A percentile compares a stretch with the other conserved stretches of the same genome.
Evolutionary conservation across 2,113 vertebrate genomes (phyloP).

Genomic region (Saguinus imperator): DNA sequence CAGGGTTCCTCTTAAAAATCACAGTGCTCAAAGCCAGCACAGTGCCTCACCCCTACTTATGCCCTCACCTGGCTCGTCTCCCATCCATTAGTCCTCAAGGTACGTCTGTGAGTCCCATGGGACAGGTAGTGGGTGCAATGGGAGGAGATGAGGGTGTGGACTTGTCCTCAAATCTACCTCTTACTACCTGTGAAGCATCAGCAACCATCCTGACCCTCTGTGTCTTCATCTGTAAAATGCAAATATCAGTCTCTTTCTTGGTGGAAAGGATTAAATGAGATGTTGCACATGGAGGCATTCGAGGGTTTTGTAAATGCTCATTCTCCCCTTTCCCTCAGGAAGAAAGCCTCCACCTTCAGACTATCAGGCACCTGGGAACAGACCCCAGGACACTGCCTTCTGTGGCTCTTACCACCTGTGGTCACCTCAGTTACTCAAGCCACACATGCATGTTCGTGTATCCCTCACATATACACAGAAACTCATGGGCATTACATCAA

Average conservation of each 20-base stretch:
- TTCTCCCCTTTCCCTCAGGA: background rate
- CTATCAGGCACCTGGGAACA: background rate
- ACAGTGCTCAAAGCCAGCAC: background rate
- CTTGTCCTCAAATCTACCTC: background rate
- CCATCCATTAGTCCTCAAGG: background rate
- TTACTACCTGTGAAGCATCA: background rate
- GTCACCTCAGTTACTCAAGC: background rate
- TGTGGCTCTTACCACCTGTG: background rate
- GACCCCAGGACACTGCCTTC: background rate
- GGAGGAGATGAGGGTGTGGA: background rate
- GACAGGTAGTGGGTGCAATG: background rate
- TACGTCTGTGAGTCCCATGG: background rate
- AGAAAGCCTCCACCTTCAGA: background rate
- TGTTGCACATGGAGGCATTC: accelerated
- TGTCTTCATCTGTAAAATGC: background rate
- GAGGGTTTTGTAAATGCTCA: background rate
- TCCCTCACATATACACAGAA: background rate
- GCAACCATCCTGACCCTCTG: background rate
- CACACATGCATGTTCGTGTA: accelerated
- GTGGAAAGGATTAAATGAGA: background rate
- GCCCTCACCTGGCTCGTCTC: background rate
- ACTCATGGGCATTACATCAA: background rate
- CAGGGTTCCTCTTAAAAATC: background rate
- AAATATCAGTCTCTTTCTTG: background rate
- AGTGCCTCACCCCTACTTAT: background rate